phyloP scores from a whole-genome alignment of 2,797 vertebrate species.

The Gambusia yucatana region DNA sequence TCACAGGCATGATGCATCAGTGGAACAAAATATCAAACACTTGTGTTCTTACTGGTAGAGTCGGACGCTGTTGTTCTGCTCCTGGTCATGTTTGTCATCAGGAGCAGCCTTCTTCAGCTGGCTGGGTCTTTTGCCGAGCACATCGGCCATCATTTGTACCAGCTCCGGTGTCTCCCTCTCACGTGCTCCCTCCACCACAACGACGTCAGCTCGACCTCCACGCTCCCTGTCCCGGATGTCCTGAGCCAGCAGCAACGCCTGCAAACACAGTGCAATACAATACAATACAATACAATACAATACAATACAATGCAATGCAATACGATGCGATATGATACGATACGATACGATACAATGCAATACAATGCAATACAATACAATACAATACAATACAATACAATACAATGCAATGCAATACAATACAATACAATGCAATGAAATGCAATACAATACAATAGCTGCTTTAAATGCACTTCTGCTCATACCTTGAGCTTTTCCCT shows the following conservation, averaged over 20 bases:
- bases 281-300: neutral
- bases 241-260: conserved; percentile 86
- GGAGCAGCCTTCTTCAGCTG: conserved; percentile 74
- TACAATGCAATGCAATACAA: neutral
- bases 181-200: conserved; percentile 79
- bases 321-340: no score
- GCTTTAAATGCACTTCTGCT: neutral
- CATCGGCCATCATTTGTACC: conserved; percentile 86
- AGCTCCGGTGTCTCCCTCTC: conserved; percentile 85
- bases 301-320: no score
- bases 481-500: conserved; percentile 87
- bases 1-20: neutral
- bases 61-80: conserved; percentile 77
- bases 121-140: conserved; percentile 81
- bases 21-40: neutral
- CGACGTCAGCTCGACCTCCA: conserved; percentile 87
- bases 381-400: no score
- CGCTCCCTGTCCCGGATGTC: conserved; percentile 90
- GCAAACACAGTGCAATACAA: neutral
- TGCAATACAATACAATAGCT: neutral
- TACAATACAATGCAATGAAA: neutral
- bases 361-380: no score
- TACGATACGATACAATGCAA: no score
- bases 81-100: conserved; percentile 67
- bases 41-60: conserved; percentile 85